Base-by-base conservation (phyloP, 1,140 invertebrate genomes). In the Cryptotermes secundus region DNA sequence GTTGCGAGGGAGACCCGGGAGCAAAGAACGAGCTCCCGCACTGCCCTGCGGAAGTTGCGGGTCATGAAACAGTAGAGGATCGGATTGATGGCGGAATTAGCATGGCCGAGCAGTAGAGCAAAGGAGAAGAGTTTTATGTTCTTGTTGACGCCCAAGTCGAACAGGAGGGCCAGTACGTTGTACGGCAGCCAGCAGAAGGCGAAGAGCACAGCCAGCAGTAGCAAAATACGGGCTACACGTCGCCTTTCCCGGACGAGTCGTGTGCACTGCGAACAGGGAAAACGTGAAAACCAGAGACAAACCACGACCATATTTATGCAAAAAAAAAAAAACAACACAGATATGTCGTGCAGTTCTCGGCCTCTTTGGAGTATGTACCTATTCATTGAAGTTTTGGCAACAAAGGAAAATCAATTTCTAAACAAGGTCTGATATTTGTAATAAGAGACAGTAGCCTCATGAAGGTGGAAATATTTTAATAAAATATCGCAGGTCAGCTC, bases 31-130 rank as follows among this genome's bases (percentile, higher is more conserved):
- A 94, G 88, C 86, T 93, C 92, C 34, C 90, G 89, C 3, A 93
- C 90, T 65, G 94, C 95, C 79, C 93, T 92, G 87, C 96, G 92
- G 88, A 98, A 97, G 89, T 96, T 96, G 65, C 94, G 93, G 36
- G 96, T 97, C 92, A 97, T 96, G 87, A 96, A 93, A 87, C 96
- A 97, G 89, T 97, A 97, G 10, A 98, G 94, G 79, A 97, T 93
- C 0, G 97, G 97, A 89, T 98, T 97, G 86, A 97, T 93, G 42
- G 96, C 96, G 16, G 95, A 96, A 89, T 97, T 97, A 3, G 94
- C 92, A 87, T 96, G 95, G 85, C 95, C 92, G 10, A 93, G 87
- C 16, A 92, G 88, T 24, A 93, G 89, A 42, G 90, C 91, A 84
- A 90, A 91, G 3, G 91, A 88, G 9, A 91, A 85, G n/a, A 88